Conservation (phyloP, 2,797 vertebrate genomes). For the Schizothorax lantsangensis region DNA sequence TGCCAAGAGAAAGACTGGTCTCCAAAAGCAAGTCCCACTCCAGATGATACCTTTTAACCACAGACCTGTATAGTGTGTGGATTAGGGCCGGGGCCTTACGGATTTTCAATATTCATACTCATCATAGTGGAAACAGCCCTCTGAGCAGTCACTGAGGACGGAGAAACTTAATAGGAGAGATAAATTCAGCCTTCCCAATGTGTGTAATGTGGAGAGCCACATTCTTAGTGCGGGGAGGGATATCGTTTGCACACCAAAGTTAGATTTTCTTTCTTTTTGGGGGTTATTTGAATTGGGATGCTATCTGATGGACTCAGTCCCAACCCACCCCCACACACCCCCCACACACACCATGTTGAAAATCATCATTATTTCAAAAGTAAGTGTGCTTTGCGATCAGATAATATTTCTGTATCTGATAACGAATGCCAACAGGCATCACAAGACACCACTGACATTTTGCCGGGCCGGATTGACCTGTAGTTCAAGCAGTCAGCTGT, state of each 20-base stretch:
- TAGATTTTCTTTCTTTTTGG: constrained; percentile 23
- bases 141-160: constrained; percentile 35
- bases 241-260: constrained; percentile 44
- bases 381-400: constrained; percentile 33
- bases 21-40: constrained; percentile 55
- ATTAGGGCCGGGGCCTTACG: constrained; percentile 21
- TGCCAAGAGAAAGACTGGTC: constrained; percentile 67
- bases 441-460: constrained; percentile 54
- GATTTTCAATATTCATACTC: constrained; percentile 52
- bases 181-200: constrained; percentile 23
- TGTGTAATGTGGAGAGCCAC: constrained; percentile 39
- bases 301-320: background rate
- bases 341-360: background rate
- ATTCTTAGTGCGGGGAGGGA: constrained; percentile 50
- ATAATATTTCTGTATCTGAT: constrained; percentile 45
- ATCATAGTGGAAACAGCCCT: constrained; percentile 46
- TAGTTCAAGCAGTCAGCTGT: constrained; percentile 43
- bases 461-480: constrained; percentile 33
- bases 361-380: constrained; percentile 9
- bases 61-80: constrained; percentile 28
- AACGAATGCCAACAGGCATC: constrained; percentile 50
- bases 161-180: constrained; percentile 22
- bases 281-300: background rate
- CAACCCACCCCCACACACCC: background rate
- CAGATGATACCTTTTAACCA: constrained; percentile 55